Percentiles rank a stretch among this genome's conserved stretches.
Conservation (phyloP, 2,797 vertebrate species). For the Melanotaenia boesemani region DNA sequence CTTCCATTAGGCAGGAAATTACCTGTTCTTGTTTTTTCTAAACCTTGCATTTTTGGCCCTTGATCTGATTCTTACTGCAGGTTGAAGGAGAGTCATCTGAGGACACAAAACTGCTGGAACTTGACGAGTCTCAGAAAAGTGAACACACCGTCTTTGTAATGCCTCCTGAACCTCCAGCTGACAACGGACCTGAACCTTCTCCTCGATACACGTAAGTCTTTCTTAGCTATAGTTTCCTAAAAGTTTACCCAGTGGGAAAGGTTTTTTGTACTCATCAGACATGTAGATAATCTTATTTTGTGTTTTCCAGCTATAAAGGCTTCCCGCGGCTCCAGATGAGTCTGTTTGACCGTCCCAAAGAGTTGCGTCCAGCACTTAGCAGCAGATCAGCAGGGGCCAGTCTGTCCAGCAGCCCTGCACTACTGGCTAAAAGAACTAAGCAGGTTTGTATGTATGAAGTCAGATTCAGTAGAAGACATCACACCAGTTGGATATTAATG, state of each 20-base stretch:
- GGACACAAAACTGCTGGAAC: slow-evolving; percentile 91
- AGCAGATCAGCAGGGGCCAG: slow-evolving; percentile 85
- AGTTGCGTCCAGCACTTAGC: slow-evolving; percentile 86
- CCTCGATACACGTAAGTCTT: slow-evolving; percentile 87
- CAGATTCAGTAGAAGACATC: rapidly evolving
- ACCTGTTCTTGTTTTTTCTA: background rate
- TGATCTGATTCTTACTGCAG: slow-evolving; percentile 75
- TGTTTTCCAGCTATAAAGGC: slow-evolving; percentile 87
- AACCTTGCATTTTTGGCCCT: background rate
- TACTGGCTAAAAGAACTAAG: slow-evolving; percentile 97
- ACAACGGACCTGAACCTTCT: slow-evolving; percentile 82
- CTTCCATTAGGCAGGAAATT: slow-evolving; percentile 11
- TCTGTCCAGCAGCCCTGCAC: slow-evolving; percentile 92
- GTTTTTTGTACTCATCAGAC: background rate
- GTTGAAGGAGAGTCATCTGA: slow-evolving; percentile 90
- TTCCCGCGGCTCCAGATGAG: slow-evolving; percentile 90
- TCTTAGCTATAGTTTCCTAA: background rate
- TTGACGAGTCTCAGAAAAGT: slow-evolving; percentile 97
- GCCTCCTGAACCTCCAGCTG: slow-evolving; percentile 89
- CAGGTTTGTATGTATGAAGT: slow-evolving; percentile 83
- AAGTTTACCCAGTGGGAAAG: background rate
- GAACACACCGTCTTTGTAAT: slow-evolving; percentile 97
- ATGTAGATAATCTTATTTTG: background rate
- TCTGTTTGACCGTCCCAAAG: slow-evolving; percentile 92
- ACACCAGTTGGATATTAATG: background rate